These are phyloP conservation scores for Sorex maritimensis DNA, from an alignment of 2,797 vertebrate species.

Conservation along the genomic window DNA sequence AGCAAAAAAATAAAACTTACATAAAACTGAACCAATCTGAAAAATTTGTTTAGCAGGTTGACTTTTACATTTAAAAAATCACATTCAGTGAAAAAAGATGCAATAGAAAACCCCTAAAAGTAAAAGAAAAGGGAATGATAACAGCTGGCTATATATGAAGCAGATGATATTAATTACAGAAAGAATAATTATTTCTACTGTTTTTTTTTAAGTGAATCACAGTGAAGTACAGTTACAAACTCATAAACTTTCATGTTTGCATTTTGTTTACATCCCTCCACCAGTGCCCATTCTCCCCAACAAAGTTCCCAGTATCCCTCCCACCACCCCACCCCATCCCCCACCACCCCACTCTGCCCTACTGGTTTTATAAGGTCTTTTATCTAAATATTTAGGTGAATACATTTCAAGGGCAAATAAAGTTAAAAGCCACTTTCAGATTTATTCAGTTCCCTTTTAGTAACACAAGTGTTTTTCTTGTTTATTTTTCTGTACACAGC, in stretches of 20 bases:
- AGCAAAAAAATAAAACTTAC: not conserved
- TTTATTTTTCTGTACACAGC: not conserved
- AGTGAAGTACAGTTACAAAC: no score
- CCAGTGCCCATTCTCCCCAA: no score
- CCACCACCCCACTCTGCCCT: not conserved
- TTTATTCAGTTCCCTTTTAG: not conserved
- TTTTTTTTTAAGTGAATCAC: no score
- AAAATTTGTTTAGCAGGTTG: not conserved
- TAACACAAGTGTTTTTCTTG: slow-evolving; percentile 2
- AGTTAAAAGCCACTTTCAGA: slow-evolving; percentile 30
- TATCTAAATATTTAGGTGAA: no score
- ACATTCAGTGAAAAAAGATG: slow-evolving; percentile 11
- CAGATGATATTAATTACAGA: not conserved
- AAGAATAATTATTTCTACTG: slow-evolving; percentile 20
- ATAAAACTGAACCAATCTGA: slow-evolving; percentile 7
- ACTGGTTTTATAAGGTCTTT: not conserved
- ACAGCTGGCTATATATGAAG: not conserved
- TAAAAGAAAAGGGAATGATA: slow-evolving; percentile 47
- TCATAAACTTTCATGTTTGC: no score
- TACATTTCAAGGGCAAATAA: no score
- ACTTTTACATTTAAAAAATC: slow-evolving; percentile 32
- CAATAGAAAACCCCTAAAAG: not conserved
- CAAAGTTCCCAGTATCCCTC: no score
- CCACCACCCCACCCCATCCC: no score
- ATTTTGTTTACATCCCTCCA: no score